These are phyloP conservation scores for Ctenopoma multispine DNA, from an alignment of 2,797 vertebrate genomes.

Conservation along the genomic window DNA sequence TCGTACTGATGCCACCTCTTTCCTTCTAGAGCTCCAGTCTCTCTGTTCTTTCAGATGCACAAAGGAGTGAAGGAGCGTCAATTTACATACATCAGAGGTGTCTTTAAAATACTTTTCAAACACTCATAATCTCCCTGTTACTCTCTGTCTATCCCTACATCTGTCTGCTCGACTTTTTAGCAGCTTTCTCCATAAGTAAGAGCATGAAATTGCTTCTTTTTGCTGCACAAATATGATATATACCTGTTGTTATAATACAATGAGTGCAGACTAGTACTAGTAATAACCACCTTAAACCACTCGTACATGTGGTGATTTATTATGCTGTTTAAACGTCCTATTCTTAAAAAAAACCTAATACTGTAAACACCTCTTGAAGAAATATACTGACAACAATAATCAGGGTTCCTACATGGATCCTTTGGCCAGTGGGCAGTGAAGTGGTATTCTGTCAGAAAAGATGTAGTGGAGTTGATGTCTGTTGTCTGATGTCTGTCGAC, in stretches of 20 bases:
- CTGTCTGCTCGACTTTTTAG: slow-evolving; percentile 3
- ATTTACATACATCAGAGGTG: slow-evolving; percentile 60
- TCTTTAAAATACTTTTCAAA: slow-evolving; percentile 55
- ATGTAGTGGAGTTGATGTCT: slow-evolving; percentile 16
- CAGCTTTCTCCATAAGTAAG: not conserved
- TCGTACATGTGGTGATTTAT: not conserved
- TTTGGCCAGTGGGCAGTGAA: slow-evolving; percentile 3
- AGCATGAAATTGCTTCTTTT: not conserved
- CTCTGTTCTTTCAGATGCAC: slow-evolving; percentile 44
- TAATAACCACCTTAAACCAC: not conserved
- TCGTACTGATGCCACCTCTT: slow-evolving; percentile 41
- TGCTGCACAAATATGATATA: not conserved
- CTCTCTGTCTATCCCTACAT: not conserved
- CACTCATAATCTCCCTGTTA: slow-evolving; percentile 12
- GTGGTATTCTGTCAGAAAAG: slow-evolving; percentile 19
- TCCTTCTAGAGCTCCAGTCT: slow-evolving; percentile 32
- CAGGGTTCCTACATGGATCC: not conserved
- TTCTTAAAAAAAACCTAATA: not conserved
- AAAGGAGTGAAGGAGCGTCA: slow-evolving; percentile 50
- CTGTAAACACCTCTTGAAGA: not conserved
- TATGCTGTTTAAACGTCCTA: not conserved
- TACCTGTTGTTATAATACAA: slow-evolving; percentile 18
- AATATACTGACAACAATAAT: not conserved
- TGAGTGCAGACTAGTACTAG: not conserved
- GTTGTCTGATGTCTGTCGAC: no score